Conservation (phyloP, 2,113 vertebrate species). For the Colaptes auratus region DNA sequence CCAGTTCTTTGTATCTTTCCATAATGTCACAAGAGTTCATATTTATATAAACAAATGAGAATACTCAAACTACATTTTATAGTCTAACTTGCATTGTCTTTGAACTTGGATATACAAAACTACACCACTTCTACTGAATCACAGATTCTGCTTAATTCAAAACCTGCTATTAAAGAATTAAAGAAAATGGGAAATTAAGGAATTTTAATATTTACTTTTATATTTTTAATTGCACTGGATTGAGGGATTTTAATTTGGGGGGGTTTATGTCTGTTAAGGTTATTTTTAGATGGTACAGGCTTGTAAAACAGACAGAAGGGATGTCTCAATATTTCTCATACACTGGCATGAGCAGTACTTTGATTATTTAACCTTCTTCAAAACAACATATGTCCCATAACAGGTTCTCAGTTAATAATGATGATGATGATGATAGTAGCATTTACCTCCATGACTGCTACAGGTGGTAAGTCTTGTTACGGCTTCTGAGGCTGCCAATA, state of each 20-base stretch:
- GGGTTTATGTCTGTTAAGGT: background rate
- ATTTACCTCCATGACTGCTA: background rate
- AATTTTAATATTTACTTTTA: background rate
- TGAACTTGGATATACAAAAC: background rate
- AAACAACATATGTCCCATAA: background rate
- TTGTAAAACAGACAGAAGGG: background rate
- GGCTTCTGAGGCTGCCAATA: background rate
- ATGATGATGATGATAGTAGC: background rate
- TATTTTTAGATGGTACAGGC: background rate
- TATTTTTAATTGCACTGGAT: background rate
- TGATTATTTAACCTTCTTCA: background rate
- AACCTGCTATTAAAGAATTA: background rate
- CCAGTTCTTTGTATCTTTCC: background rate
- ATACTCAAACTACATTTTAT: background rate
- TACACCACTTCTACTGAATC: background rate
- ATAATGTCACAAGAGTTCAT: background rate
- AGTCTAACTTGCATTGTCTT: background rate
- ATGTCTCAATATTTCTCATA: background rate
- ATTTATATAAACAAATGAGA: background rate
- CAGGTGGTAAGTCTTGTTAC: background rate
- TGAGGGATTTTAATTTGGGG: background rate
- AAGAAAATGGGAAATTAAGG: background rate
- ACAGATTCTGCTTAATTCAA: background rate
- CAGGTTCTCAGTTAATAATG: background rate
- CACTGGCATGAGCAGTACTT: background rate